phyloP scores from a whole-genome alignment of 2,888 invertebrate genomes.

The Ophion obscuratus region DNA sequence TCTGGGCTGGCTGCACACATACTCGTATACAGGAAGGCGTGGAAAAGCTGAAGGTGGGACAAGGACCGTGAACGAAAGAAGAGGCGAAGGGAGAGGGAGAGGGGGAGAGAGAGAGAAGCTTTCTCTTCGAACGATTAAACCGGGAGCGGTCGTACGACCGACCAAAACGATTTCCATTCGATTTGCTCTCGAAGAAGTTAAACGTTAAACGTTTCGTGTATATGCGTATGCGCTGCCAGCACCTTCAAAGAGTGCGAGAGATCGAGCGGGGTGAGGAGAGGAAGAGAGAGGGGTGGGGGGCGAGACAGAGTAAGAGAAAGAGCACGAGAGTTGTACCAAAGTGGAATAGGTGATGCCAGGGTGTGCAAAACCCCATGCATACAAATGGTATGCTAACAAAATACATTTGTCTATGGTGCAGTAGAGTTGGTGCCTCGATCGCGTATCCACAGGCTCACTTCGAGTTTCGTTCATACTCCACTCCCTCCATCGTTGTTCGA shows the following conservation, averaged over 20 bases:
- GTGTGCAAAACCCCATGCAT: constrained; percentile 83
- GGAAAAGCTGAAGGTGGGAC: constrained; percentile 27
- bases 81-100: constrained; percentile 2
- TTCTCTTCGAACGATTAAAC: constrained; percentile 67
- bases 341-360: constrained; percentile 67
- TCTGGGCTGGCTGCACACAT: constrained; percentile 10
- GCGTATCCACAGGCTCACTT: constrained; percentile 65
- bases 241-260: constrained; percentile 52
- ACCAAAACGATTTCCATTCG: constrained; percentile 80
- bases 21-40: neutral
- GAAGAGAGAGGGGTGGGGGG: no score
- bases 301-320: constrained; percentile 43
- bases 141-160: constrained; percentile 67
- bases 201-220: constrained; percentile 78
- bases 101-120: constrained; percentile 44
- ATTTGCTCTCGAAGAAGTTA: constrained; percentile 79
- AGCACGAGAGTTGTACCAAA: constrained; percentile 30
- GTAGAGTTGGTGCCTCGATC: constrained; percentile 65
- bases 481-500: constrained; percentile 49
- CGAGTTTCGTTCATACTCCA: constrained; percentile 31
- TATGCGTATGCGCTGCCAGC: constrained; percentile 63
- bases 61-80: constrained; percentile 4
- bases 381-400: constrained; percentile 84
- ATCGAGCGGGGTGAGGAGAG: neutral
- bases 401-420: constrained; percentile 83